Percentiles rank a stretch among this genome's conserved stretches.
Evolutionary conservation across 2,888 invertebrate species (phyloP).

Genomic region (Parochlus steinenii): DNA sequence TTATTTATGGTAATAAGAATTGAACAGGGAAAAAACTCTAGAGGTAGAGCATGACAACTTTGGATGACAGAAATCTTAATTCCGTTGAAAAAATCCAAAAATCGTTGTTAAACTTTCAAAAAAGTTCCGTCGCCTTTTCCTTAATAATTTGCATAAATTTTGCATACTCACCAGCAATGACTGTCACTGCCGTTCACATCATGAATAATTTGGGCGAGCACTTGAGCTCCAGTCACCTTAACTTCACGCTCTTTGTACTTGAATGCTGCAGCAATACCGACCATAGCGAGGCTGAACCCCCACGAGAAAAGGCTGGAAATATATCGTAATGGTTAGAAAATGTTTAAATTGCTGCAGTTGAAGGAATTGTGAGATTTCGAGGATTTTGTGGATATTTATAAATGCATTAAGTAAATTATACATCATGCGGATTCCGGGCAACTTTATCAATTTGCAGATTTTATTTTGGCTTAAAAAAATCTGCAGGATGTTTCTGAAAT

Average conservation of each 20-base stretch:
- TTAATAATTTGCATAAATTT: background rate
- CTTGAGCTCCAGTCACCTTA: slow-evolving; percentile 15
- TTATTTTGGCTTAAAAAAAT: no score
- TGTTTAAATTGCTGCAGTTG: no score
- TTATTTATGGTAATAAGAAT: background rate
- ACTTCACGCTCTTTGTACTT: slow-evolving; percentile 31
- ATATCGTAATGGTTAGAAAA: no score
- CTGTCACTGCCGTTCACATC: slow-evolving; percentile 16
- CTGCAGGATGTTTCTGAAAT: no score
- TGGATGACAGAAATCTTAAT: background rate
- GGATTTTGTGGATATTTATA: no score
- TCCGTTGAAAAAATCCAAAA: background rate
- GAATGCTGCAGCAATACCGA: slow-evolving; percentile 34
- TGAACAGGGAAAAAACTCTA: background rate
- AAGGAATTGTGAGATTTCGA: no score
- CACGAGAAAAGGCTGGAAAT: slow-evolving; percentile 43
- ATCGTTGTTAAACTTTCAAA: background rate
- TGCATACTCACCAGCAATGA: slow-evolving; percentile 18
- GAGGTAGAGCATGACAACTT: background rate
- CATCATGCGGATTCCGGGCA: no score
- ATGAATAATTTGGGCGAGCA: slow-evolving; percentile 15
- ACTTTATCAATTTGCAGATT: no score
- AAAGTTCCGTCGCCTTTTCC: background rate
- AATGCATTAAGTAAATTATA: no score
- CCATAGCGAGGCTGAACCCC: slow-evolving; percentile 41